These are phyloP conservation scores for Geopemphigus sp. DNA, from an alignment of 1,140 invertebrate genomes.

Conservation along the genomic window DNA sequence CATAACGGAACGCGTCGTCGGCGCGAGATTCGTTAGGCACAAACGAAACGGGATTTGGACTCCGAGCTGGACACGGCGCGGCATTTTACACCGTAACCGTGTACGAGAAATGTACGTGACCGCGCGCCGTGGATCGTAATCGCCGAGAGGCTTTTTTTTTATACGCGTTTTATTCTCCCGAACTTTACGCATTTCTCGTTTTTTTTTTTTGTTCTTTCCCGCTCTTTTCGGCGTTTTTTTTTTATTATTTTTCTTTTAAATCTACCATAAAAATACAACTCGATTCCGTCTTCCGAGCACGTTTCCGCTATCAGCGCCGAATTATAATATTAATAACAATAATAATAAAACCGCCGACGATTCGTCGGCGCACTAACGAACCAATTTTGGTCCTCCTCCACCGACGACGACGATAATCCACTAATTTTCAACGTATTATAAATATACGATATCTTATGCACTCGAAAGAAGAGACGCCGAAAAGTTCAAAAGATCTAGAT, in stretches of 20 bases:
- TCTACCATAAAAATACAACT: background rate
- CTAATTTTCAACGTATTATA: background rate
- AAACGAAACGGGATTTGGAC: too few relatives aligned
- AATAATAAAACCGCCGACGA: constrained; percentile 21
- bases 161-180: background rate
- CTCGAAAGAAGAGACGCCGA: background rate
- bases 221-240: constrained; percentile 1
- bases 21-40: too few relatives aligned
- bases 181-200: background rate
- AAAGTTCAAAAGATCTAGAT: background rate
- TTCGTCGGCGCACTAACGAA: constrained; percentile 3
- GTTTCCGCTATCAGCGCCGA: constrained; percentile 20
- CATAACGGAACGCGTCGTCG: too few relatives aligned
- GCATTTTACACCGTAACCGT: background rate
- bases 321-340: constrained; percentile 24
- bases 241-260: background rate
- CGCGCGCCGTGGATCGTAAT: background rate
- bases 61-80: too few relatives aligned
- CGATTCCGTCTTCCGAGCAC: constrained; percentile 17
- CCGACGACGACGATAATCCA: background rate
- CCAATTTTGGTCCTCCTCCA: background rate
- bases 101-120: background rate
- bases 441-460: background rate
- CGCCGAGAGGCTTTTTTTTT: background rate
- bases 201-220: too few relatives aligned